phyloP scores from a whole-genome alignment of 2,113 vertebrate species.

The Edolisoma coerulescens region DNA sequence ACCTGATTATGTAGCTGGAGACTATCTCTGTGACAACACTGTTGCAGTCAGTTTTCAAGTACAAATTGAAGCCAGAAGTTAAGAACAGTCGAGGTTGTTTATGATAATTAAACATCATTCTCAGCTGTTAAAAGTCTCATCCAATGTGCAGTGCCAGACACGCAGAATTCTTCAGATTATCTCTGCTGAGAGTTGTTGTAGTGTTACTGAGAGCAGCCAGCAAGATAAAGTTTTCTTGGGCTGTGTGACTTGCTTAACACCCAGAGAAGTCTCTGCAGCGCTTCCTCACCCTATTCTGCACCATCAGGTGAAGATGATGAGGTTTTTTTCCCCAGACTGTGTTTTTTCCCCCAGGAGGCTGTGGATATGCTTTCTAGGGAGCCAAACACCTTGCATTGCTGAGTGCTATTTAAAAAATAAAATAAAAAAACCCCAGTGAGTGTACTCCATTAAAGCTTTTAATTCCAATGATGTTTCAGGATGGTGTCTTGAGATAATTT shows the following conservation, averaged over 20 bases:
- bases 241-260: not conserved
- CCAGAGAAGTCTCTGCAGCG: not conserved
- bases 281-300: not conserved
- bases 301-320: not conserved
- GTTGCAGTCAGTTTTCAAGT: conserved; percentile 52
- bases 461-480: not conserved
- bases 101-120: conserved; percentile 5
- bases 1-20: conserved; percentile 52
- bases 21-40: conserved; percentile 30
- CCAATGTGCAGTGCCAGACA: not conserved
- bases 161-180: not conserved
- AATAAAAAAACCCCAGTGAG: not conserved
- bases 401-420: not conserved
- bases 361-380: not conserved
- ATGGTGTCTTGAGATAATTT: not conserved
- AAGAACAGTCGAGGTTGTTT: conserved; percentile 35
- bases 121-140: conserved; percentile 32
- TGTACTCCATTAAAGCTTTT: not conserved
- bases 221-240: not conserved
- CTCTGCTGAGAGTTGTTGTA: not conserved
- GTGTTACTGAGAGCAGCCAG: not conserved
- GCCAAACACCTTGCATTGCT: not conserved
- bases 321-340: not conserved
- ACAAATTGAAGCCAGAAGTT: conserved; percentile 46
- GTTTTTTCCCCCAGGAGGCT: not conserved